A percentile compares a stretch with the other conserved stretches of the same genome.
phyloP scores from a whole-genome alignment of 2,888 invertebrate species.

The Chymomyza amoena region DNA sequence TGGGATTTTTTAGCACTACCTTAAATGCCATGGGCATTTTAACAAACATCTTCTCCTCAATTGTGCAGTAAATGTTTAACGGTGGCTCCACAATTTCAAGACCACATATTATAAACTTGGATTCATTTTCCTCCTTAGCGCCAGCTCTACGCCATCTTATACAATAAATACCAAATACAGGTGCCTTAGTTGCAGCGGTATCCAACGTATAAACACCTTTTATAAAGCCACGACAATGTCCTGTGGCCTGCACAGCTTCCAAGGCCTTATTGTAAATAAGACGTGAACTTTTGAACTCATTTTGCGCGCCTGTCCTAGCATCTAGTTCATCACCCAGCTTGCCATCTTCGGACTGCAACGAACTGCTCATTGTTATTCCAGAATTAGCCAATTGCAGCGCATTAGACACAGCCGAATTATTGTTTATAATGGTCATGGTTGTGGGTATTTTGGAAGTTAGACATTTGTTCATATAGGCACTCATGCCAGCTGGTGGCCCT shows the following conservation, averaged over 20 bases:
- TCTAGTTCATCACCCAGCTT: slow-evolving; percentile 51
- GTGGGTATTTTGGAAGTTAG: slow-evolving; percentile 75
- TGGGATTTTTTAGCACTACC: slow-evolving; percentile 77
- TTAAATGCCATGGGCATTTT: slow-evolving; percentile 78
- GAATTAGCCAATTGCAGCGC: slow-evolving; percentile 60
- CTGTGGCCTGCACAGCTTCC: slow-evolving; percentile 77
- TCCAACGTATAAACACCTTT: slow-evolving; percentile 68
- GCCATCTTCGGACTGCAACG: slow-evolving; percentile 73
- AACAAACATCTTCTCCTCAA: slow-evolving; percentile 79
- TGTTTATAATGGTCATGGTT: slow-evolving; percentile 77
- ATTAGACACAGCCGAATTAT: slow-evolving; percentile 50
- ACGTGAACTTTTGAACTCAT: slow-evolving; percentile 53
- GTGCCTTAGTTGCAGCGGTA: slow-evolving; percentile 12
- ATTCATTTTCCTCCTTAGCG: slow-evolving; percentile 76
- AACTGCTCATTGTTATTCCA: slow-evolving; percentile 61
- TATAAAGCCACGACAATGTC: slow-evolving; percentile 77
- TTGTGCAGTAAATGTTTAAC: slow-evolving; percentile 78
- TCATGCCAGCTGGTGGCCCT: slow-evolving; percentile 20
- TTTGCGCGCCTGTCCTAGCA: slow-evolving; percentile 12
- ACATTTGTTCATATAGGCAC: slow-evolving; percentile 68
- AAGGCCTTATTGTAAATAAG: slow-evolving; percentile 75
- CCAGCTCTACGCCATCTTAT: slow-evolving; percentile 77
- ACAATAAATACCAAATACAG: slow-evolving; percentile 76
- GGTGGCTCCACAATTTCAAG: slow-evolving; percentile 77
- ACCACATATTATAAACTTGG: slow-evolving; percentile 77